Base-by-base conservation (phyloP, 2,888 invertebrate genomes). In the Rotaria socialis region DNA sequence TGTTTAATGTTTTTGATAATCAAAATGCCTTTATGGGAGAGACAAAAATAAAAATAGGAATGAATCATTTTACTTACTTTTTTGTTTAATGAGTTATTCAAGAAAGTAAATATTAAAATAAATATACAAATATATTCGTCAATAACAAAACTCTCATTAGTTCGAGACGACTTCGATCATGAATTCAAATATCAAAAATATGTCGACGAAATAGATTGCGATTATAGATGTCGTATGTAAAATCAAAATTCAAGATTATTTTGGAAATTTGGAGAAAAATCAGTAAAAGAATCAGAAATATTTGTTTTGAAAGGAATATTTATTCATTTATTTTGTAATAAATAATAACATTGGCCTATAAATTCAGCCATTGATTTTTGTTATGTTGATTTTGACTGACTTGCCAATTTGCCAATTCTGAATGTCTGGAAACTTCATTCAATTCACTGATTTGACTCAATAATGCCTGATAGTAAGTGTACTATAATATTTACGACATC, bases 401-500 rank as follows among this genome's bases (percentile, higher is more conserved):
- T 35, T 35, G 35, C 35, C 35, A 52, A 52, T 1, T n/a, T n/a
- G n/a, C n/a, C 14, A 52, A 52, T 1, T 52, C 52, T 16, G 3
- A 14, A 52, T 52, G 4, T 52, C 50, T 52, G 4, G 8, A 35
- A 27, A 8, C 16, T 67, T 56, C 22, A 24, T 67, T 27, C 67
- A 67, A 19, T 6, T 14, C 50, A 19, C 5, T 41, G 5, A 67
- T 47, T 6, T 47, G n/a, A 41, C 24, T 14, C 24, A 47, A 80
- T 1, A 24, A 80, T 80, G 80, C 80, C 80, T 47, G 80, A 80
- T 1, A 80, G 80, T 80, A 80, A 80, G 80, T 80, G 2, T 74
- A 1, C 7, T 0, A 10, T 2, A 80, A 1, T n/a, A 35, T 47
- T 11, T 22, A 10, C 16, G 19, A 43, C 2, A 14, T n/a, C n/a